These are phyloP conservation scores for Eulemur rufifrons DNA, from an alignment of 2,113 vertebrate species.

Conservation along the genomic window DNA sequence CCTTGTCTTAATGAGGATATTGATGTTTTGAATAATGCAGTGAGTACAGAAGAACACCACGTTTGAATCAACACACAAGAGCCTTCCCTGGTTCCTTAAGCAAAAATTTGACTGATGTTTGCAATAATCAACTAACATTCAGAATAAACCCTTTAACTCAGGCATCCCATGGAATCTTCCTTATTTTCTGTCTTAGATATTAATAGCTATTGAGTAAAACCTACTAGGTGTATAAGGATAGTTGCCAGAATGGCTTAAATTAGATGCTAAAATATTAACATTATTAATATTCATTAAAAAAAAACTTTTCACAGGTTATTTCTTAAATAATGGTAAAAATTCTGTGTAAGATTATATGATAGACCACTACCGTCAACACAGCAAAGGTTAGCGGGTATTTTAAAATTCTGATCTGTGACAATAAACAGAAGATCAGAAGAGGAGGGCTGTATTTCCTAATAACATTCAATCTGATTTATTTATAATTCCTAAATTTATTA, in stretches of 20 bases:
- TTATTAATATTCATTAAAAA: neutral
- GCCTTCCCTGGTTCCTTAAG: neutral
- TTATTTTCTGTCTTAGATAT: neutral
- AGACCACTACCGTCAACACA: neutral
- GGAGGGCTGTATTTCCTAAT: neutral
- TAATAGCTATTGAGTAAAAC: neutral
- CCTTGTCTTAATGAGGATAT: neutral
- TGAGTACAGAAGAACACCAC: neutral
- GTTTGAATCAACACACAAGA: neutral
- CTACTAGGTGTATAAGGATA: neutral
- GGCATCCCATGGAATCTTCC: neutral
- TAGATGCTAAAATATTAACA: neutral
- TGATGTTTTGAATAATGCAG: neutral
- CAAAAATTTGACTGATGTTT: slow-evolving; percentile 3
- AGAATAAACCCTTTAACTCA: neutral
- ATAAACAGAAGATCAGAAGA: neutral
- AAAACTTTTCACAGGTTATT: neutral
- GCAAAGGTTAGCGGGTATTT: neutral
- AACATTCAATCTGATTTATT: slow-evolving; percentile 1
- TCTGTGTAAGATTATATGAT: neutral
- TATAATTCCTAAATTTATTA: neutral
- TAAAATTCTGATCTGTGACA: neutral
- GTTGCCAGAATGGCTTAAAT: neutral
- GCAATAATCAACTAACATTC: neutral
- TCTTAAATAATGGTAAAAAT: neutral